phyloP scores from a whole-genome alignment of 2,113 vertebrate species.

The Apistogramma diplotaenia region DNA sequence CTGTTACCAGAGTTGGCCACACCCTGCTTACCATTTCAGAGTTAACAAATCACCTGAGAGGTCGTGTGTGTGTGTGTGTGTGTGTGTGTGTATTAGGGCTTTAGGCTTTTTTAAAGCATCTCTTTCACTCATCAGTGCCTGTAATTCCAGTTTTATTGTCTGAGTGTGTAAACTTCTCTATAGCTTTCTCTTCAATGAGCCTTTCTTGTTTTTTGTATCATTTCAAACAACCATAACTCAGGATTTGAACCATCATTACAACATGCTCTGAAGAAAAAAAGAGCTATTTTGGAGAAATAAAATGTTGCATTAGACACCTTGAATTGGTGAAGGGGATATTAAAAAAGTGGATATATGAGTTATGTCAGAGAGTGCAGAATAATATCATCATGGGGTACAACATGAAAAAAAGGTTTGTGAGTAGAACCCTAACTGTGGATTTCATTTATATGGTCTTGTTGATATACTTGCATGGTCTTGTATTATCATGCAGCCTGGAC shows the following conservation, averaged over 20 bases:
- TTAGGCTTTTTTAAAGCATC: conserved; percentile 2
- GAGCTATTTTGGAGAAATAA: neutral
- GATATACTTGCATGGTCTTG: neutral
- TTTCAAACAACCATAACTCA: neutral
- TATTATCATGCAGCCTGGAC: neutral
- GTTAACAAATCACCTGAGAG: neutral
- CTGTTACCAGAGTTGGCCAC: conserved; percentile 56
- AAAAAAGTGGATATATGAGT: neutral
- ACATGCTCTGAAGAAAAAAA: neutral
- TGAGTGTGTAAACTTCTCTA: neutral
- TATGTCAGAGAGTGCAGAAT: neutral
- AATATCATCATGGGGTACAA: neutral
- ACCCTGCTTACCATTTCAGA: conserved; percentile 39
- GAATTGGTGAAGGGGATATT: neutral
- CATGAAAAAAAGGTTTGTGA: neutral
- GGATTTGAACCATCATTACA: neutral
- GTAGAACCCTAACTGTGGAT: neutral
- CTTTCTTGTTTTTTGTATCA: neutral
- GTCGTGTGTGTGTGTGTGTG: neutral
- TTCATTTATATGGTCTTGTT: neutral
- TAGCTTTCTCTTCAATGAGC: neutral
- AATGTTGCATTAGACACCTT: neutral
- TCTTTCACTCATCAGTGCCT: conserved; percentile 6
- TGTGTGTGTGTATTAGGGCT: neutral
- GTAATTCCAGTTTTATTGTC: conserved; percentile 40